Percentiles rank a stretch among this genome's conserved stretches.
phyloP scores from a whole-genome alignment of 2,888 invertebrate genomes.

The Aricia artaxerxes region DNA sequence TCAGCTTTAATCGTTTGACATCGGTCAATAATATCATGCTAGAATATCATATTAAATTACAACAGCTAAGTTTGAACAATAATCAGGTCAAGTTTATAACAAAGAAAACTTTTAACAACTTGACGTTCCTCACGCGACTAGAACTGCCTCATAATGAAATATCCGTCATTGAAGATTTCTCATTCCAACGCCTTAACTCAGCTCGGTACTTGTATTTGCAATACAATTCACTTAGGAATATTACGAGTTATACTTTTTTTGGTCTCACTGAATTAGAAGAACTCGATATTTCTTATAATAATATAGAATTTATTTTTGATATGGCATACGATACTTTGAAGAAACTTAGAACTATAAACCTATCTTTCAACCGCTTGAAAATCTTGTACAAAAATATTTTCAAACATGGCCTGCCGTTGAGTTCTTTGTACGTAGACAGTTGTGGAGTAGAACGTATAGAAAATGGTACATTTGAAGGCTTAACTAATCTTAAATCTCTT shows the following conservation, averaged over 20 bases:
- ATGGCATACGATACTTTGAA: constrained; percentile 88
- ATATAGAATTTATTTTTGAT: constrained; percentile 84
- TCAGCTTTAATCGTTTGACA: constrained; percentile 88
- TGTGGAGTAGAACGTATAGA: constrained; percentile 88
- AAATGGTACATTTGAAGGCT: constrained; percentile 86
- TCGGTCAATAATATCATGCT: constrained; percentile 88
- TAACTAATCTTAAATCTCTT: constrained; percentile 88
- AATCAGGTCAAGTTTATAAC: constrained; percentile 87
- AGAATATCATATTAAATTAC: constrained; percentile 88
- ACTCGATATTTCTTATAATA: constrained; percentile 87
- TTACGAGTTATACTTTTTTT: constrained; percentile 87
- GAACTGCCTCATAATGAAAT: constrained; percentile 91
- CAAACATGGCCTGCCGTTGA: constrained; percentile 87
- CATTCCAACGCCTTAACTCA: constrained; percentile 88
- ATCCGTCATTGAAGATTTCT: constrained; percentile 88
- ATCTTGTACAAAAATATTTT: constrained; percentile 87
- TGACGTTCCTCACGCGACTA: constrained; percentile 86
- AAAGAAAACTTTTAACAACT: constrained; percentile 86
- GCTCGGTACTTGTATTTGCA: constrained; percentile 90
- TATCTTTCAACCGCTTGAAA: constrained; percentile 88
- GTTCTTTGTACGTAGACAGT: constrained; percentile 86
- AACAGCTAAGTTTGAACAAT: constrained; percentile 90
- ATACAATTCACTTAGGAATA: constrained; percentile 84
- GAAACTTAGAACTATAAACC: constrained; percentile 87
- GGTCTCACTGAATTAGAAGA: constrained; percentile 89